Conservation (phyloP, 2,888 invertebrate genomes). For the Melieria picta region DNA sequence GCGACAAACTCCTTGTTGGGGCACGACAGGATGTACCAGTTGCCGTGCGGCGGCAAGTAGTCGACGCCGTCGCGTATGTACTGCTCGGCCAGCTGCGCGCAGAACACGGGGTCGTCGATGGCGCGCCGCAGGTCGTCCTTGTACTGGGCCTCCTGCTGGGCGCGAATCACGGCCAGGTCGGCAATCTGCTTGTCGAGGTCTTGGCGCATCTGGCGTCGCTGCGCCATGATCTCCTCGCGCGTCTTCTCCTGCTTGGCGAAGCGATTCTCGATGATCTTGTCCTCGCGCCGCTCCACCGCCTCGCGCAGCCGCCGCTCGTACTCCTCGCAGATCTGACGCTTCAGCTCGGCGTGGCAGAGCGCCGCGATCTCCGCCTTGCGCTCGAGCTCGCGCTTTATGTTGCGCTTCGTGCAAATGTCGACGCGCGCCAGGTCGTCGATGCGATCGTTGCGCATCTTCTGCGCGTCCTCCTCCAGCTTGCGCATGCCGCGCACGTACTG, state of each 20-base stretch:
- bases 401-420: conserved; percentile 53
- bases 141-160: conserved; percentile 50
- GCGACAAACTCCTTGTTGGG: conserved; percentile 44
- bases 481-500: conserved; percentile 54
- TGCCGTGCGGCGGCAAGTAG: conserved; percentile 57
- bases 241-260: conserved; percentile 51
- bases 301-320: conserved; percentile 49
- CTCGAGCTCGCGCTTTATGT: conserved; percentile 43
- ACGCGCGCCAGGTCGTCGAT: conserved; percentile 53
- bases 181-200: conserved; percentile 54
- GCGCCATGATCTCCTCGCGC: conserved; percentile 42
- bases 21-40: conserved; percentile 55
- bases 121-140: conserved; percentile 50
- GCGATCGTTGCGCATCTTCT: conserved; percentile 50
- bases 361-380: conserved; percentile 52
- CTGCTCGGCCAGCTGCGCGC: conserved; percentile 50
- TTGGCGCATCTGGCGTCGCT: conserved; percentile 43
- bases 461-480: conserved; percentile 48
- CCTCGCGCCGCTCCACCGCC: conserved; percentile 52
- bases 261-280: conserved; percentile 56
- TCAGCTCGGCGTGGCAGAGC: conserved; percentile 49
- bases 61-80: conserved; percentile 51
- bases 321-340: conserved; percentile 57
- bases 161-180: conserved; percentile 50
- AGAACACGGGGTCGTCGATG: conserved; percentile 51